Base-by-base conservation (phyloP, 2,888 invertebrate genomes). In the Leptopterna dolabrata region DNA sequence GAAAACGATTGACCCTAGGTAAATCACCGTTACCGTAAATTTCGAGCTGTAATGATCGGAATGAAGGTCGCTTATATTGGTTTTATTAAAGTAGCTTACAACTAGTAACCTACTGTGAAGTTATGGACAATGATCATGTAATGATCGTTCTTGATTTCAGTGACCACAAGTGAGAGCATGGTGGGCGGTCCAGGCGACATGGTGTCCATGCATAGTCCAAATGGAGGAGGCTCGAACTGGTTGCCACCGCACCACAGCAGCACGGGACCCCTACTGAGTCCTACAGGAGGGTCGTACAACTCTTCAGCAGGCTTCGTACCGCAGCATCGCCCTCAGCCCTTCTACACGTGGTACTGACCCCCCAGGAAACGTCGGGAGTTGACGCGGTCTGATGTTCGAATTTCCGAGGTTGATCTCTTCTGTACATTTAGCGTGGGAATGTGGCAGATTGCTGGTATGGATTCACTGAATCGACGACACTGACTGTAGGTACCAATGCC, bases 321-420 rank as follows among this genome's bases (percentile, higher is more conserved):
- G 9, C 90, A 89, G 63, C 89, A 89, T 51, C 88, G 89, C 87
- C 90, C 89, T 47, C 90, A 89, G 82, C 90, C 89, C 16, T 90
- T 90, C 86, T 90, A 90, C 87, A 88, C 90, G 24, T 90, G 90
- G 90, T 90, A 90, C 88, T 90, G 87, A 90, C 89, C 6, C 47
- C 36, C 55, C 19, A 9, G 78, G 30, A n/a, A 4, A 19, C 13
- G 51, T 4, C 51, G 14, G 55, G n/a, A 63, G 63, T 24, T 63
- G 63, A 63, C 13, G 24, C 63, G 24, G 27, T 24, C 27, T 63
- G 63, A 63, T 63, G 24, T 19, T 24, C 24, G 24, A 24, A 11
- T 24, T 19, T 55, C 19, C 24, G 24, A 63, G 63, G 24, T 63
- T 63, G 63, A 63, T 63, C 63, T 63, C 63, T 63, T 24, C 63